Percentiles rank a stretch among this genome's conserved stretches.
phyloP scores from a whole-genome alignment of 2,797 vertebrate genomes.

The Danio kyathit region DNA sequence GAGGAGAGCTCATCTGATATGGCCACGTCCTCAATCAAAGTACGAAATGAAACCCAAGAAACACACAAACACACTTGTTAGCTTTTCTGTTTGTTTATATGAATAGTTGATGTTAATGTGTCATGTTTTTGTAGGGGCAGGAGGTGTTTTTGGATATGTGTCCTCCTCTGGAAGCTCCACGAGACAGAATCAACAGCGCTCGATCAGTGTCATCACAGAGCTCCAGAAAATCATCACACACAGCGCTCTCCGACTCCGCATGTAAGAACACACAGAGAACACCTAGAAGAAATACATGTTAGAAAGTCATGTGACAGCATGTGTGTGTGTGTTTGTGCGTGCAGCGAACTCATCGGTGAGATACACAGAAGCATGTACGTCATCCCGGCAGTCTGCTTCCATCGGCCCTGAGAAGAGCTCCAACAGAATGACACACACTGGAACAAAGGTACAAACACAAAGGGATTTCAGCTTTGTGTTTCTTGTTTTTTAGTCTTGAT shows the following conservation, averaged over 20 bases:
- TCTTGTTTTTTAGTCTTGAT: too few species aligned
- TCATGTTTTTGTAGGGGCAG: slow-evolving; percentile 77
- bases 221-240: slow-evolving; percentile 82
- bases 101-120: background rate
- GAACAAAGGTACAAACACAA: slow-evolving; percentile 78
- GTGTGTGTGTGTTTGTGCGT: slow-evolving; percentile 38
- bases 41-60: slow-evolving; percentile 41
- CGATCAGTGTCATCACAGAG: slow-evolving; percentile 83
- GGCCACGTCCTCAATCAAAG: slow-evolving; percentile 78
- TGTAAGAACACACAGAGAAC: slow-evolving; percentile 71
- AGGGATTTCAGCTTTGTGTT: too few species aligned
- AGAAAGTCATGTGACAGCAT: background rate
- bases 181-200: slow-evolving; percentile 72
- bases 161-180: slow-evolving; percentile 72
- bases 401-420: slow-evolving; percentile 80
- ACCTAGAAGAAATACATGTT: background rate
- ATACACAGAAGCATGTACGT: slow-evolving; percentile 84
- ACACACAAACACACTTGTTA: background rate
- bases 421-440: slow-evolving; percentile 74
- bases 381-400: slow-evolving; percentile 78
- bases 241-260: slow-evolving; percentile 81
- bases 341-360: slow-evolving; percentile 85
- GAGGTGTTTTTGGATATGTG: slow-evolving; percentile 79
- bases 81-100: background rate
- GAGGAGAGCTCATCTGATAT: slow-evolving; percentile 79